Evolutionary conservation across 1,140 invertebrate species (phyloP).

Genomic region (Cotesia chilonis): DNA sequence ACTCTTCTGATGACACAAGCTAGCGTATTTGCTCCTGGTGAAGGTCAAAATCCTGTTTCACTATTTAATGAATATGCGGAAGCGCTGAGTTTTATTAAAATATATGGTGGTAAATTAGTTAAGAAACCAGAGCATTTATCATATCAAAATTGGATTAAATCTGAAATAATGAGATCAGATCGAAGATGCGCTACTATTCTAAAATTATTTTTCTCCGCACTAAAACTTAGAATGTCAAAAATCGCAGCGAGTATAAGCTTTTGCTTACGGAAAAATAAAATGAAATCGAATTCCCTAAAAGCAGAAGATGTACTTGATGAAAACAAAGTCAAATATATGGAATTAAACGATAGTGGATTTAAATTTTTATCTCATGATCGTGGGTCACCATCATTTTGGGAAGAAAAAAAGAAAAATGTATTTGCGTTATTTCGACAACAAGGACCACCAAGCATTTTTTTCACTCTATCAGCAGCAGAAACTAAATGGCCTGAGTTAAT

Average conservation of each 20-base stretch:
- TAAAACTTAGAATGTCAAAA: conserved; percentile 9
- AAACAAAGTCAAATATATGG: not conserved
- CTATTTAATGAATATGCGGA: not conserved
- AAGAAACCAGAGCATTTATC: not conserved
- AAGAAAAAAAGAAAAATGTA: conserved; percentile 1
- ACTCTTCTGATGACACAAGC: too few species aligned
- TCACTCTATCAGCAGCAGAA: not conserved
- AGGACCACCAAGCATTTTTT: not conserved
- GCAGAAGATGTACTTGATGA: not conserved
- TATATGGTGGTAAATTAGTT: conserved; percentile 6
- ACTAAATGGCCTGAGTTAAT: conserved; percentile 16
- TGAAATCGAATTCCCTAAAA: not conserved
- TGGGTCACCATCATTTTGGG: conserved; percentile 10
- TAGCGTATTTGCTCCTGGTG: not conserved
- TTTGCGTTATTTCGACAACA: conserved; percentile 6
- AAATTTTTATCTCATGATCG: conserved; percentile 15
- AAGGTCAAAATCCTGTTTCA: conserved; percentile 1
- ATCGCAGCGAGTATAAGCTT: not conserved
- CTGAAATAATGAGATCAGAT: conserved; percentile 17
- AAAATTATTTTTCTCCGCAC: conserved; percentile 1
- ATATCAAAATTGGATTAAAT: conserved; percentile 10
- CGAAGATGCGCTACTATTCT: not conserved
- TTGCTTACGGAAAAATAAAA: conserved; percentile 6
- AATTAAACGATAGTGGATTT: conserved; percentile 4
- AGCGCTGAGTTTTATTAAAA: conserved; percentile 10